A percentile compares a stretch with the other conserved stretches of the same genome.
These are phyloP conservation scores for Zophobas morio DNA, from an alignment of 1,140 invertebrate species.

Conservation along the genomic window DNA sequence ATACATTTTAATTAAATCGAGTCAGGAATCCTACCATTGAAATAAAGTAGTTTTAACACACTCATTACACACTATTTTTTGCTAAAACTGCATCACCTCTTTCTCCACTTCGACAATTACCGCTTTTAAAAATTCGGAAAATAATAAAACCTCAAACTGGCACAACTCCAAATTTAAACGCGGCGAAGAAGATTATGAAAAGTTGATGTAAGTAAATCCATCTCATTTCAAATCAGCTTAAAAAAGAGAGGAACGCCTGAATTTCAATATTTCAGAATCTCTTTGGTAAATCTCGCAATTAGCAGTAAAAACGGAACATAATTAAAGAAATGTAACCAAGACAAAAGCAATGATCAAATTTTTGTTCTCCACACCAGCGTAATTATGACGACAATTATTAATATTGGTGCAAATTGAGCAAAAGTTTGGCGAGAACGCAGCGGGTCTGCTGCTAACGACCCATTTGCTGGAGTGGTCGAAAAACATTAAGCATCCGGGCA, in stretches of 20 bases:
- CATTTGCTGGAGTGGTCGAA: neutral
- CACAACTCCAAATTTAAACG: neutral
- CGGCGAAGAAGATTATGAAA: neutral
- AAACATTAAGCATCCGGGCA: neutral
- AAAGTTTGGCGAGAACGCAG: constrained; percentile 1
- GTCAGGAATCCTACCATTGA: too few species aligned
- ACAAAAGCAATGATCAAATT: constrained; percentile 16
- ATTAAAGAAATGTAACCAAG: constrained; percentile 7
- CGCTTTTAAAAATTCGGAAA: too few species aligned
- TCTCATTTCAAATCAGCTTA: constrained; percentile 3
- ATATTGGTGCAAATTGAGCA: constrained; percentile 11
- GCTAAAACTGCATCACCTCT: too few species aligned
- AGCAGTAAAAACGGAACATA: neutral
- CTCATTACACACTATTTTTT: too few species aligned
- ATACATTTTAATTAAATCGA: too few species aligned
- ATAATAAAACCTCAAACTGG: neutral
- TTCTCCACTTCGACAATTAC: too few species aligned
- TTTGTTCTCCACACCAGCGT: constrained; percentile 18
- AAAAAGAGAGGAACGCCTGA: neutral
- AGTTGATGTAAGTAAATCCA: constrained; percentile 5
- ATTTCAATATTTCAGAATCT: constrained; percentile 15
- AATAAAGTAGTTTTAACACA: too few species aligned
- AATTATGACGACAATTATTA: constrained; percentile 29
- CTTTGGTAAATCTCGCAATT: constrained; percentile 1
- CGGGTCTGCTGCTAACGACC: constrained; percentile 23